These are phyloP conservation scores for Vanacampus margaritifer DNA, from an alignment of 2,113 vertebrate genomes.

Conservation along the genomic window DNA sequence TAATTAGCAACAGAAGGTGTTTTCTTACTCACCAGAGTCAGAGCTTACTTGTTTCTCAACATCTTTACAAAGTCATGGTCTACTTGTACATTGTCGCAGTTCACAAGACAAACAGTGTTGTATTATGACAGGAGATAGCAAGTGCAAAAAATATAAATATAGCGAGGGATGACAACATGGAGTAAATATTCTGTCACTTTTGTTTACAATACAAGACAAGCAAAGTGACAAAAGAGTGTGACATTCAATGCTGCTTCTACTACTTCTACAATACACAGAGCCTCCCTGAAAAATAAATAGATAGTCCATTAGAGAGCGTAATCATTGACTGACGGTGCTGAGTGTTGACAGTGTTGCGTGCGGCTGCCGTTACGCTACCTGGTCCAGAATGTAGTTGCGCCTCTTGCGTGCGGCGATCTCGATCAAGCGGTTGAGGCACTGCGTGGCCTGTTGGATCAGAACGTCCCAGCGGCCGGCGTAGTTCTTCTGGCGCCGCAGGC, in stretches of 20 bases:
- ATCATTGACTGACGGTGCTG: slow-evolving; percentile 63
- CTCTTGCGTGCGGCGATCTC: slow-evolving; percentile 89
- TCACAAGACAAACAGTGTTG: slow-evolving; percentile 73
- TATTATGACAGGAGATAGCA: slow-evolving; percentile 67
- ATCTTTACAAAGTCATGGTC: slow-evolving; percentile 80
- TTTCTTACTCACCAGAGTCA: slow-evolving; percentile 80
- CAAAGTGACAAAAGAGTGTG: slow-evolving; percentile 66
- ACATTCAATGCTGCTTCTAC: slow-evolving; percentile 67
- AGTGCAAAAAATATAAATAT: slow-evolving; percentile 46
- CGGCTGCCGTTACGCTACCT: slow-evolving; percentile 71
- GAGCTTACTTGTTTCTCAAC: slow-evolving; percentile 81
- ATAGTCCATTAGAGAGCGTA: slow-evolving; percentile 73
- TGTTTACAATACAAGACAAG: slow-evolving; percentile 63
- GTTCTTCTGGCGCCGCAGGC: slow-evolving; percentile 84
- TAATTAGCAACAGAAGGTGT: slow-evolving; percentile 80
- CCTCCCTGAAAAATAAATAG: slow-evolving; percentile 74
- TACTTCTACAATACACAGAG: slow-evolving; percentile 69
- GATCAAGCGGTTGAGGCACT: slow-evolving; percentile 89
- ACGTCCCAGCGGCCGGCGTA: slow-evolving; percentile 88
- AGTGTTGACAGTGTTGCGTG: slow-evolving; percentile 30
- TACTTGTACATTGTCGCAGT: slow-evolving; percentile 78
- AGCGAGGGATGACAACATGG: slow-evolving; percentile 61
- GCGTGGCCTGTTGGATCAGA: slow-evolving; percentile 89
- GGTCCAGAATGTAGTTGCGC: slow-evolving; percentile 91
- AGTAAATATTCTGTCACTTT: slow-evolving; percentile 52